Percentiles rank a stretch among this genome's conserved stretches.
phyloP scores from a whole-genome alignment of 2,113 vertebrate genomes.

The Thinocorus orbignyianus region DNA sequence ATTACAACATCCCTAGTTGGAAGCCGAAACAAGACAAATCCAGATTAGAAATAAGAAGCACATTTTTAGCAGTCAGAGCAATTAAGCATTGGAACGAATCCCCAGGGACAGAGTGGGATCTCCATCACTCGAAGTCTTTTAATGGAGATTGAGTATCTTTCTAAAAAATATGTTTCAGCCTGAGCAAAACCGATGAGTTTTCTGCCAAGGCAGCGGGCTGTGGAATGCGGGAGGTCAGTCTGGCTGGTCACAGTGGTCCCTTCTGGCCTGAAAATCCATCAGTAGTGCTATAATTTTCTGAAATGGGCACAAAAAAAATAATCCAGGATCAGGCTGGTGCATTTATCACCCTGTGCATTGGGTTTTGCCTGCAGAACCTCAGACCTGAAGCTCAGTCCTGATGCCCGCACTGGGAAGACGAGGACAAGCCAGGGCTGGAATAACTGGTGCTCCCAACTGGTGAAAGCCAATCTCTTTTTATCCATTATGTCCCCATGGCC shows the following conservation, averaged over 20 bases:
- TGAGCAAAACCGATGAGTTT: neutral
- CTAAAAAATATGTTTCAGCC: neutral
- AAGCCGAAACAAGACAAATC: slow-evolving; percentile 62
- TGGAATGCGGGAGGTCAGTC: slow-evolving; percentile 35
- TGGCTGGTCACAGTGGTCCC: neutral
- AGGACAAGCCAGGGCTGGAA: neutral
- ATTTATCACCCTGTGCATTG: neutral
- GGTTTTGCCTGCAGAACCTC: neutral
- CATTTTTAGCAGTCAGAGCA: slow-evolving; percentile 64
- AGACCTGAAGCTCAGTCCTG: neutral
- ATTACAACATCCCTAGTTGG: slow-evolving; percentile 55
- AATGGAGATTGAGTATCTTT: slow-evolving; percentile 14
- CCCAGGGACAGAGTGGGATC: slow-evolving; percentile 44
- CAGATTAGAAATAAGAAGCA: slow-evolving; percentile 67
- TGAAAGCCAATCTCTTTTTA: accelerated
- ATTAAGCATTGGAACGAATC: slow-evolving; percentile 44
- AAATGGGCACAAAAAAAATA: neutral
- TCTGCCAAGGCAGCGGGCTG: slow-evolving; percentile 13
- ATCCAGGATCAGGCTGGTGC: neutral
- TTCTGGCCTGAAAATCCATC: neutral
- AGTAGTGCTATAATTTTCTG: neutral
- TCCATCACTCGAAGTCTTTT: slow-evolving; percentile 35
- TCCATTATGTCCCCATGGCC: neutral
- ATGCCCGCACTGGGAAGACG: neutral
- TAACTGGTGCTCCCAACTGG: neutral